Base-by-base conservation (phyloP, 2,797 vertebrate species). In the Glossophaga mutica region DNA sequence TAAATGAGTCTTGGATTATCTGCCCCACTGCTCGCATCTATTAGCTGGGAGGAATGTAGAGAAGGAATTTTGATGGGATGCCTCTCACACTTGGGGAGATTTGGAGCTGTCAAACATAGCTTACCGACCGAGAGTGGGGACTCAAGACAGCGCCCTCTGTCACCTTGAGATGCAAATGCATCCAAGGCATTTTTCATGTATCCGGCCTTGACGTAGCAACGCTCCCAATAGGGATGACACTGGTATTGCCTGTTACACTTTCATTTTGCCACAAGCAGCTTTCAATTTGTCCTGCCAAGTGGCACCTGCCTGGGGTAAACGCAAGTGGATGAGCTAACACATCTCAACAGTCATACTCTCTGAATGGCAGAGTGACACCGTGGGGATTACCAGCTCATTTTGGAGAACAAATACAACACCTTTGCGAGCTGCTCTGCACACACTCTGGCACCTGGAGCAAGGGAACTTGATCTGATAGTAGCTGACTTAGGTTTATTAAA, bases 1-100 rank as follows among this genome's bases (percentile, higher is more conserved):
- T 57, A 94, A 96, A 92, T 42, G 67, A 85, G 34, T 59, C 50
- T 82, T 90, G 46, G 34, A 90, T 96, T 94, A 93, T 94, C 59
- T 91, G 34, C 48, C 70, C 67, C n/a, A 91, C 15, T 91, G 74
- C 76, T 92, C 90, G 55, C 83, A 94, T 92, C 76, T 93, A 79
- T 96, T 74, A 91, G 7, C 39, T 15, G 3, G 29, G 65, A 95
- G 67, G 14, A 94, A 83, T 67, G 22, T 10, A 39, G 57, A 39
- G 15, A 91, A 68, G 62, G 34, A 87, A 26, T 71, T 91, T 78
- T 12, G 22, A 55, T 42, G 16, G 21, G n/a, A 76, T 37, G 18
- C 9, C 10, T 78, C 34, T 15, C 37, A 76, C 26, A 52, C 4
- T 2, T 24, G 57, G 24, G 22, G 3, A n/a, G 37, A 78, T 46